phyloP scores from a whole-genome alignment of 2,113 vertebrate genomes.

The Camelus bactrianus region DNA sequence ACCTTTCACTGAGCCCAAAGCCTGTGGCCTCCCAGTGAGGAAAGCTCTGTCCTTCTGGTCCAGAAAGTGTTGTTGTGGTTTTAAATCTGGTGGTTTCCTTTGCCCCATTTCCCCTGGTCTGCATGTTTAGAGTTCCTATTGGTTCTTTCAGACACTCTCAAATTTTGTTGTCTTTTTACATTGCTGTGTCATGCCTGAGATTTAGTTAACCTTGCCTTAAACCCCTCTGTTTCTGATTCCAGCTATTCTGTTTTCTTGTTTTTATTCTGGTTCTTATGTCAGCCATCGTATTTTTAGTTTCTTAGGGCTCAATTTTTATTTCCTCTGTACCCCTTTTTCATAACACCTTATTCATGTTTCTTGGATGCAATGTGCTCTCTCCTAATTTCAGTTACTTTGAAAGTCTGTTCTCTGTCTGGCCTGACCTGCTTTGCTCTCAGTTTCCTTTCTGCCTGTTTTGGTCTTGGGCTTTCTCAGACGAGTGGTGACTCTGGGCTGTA shows the following conservation, averaged over 20 bases:
- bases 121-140: background rate
- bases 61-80: background rate
- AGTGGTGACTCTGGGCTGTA: background rate
- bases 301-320: slow-evolving; percentile 10
- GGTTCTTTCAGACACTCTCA: background rate
- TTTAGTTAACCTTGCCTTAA: background rate
- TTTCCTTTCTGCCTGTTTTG: slow-evolving; percentile 20
- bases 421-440: background rate
- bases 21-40: background rate
- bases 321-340: background rate
- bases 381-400: slow-evolving; percentile 41
- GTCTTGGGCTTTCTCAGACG: slow-evolving; percentile 13
- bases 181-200: background rate
- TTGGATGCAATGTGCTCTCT: background rate
- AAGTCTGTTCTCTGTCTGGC: background rate
- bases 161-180: background rate
- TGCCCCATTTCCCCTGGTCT: background rate
- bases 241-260: background rate
- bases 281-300: background rate
- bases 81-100: background rate
- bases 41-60: background rate
- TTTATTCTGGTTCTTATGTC: background rate
- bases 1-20: background rate
- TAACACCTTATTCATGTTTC: slow-evolving; percentile 9
- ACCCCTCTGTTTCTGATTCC: background rate